Percentiles rank a stretch among this genome's conserved stretches.
Conservation (phyloP, 2,113 vertebrate species). For the Pogonocichla stellata region DNA sequence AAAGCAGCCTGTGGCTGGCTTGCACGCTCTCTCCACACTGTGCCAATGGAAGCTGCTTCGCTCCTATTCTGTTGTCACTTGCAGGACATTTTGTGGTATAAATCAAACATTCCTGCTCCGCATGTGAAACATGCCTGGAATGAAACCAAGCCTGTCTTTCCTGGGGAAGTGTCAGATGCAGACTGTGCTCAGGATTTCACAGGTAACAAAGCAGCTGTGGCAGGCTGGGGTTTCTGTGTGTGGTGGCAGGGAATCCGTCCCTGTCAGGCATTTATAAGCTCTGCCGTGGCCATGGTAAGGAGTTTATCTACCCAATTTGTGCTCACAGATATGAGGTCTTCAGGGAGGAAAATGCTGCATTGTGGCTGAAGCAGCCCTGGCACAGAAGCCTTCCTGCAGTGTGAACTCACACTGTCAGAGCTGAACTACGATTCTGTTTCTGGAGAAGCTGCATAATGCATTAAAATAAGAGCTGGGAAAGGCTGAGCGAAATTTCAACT, state of each 20-base stretch:
- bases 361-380: not conserved
- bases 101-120: not conserved
- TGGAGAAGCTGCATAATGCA: not conserved
- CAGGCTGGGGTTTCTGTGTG: not conserved
- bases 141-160: not conserved
- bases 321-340: not conserved
- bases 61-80: not conserved
- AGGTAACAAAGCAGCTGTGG: not conserved
- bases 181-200: not conserved
- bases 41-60: not conserved
- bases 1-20: not conserved
- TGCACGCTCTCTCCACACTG: accelerated
- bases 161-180: not conserved
- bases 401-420: not conserved
- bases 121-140: not conserved
- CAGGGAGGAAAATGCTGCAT: not conserved
- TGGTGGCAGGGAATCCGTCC: not conserved
- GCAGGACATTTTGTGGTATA: not conserved
- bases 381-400: not conserved
- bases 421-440: not conserved
- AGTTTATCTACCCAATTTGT: not conserved
- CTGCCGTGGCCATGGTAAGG: not conserved
- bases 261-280: not conserved
- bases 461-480: not conserved
- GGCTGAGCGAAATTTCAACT: not conserved